phyloP scores from a whole-genome alignment of 2,113 vertebrate species.

The Strix uralensis region DNA sequence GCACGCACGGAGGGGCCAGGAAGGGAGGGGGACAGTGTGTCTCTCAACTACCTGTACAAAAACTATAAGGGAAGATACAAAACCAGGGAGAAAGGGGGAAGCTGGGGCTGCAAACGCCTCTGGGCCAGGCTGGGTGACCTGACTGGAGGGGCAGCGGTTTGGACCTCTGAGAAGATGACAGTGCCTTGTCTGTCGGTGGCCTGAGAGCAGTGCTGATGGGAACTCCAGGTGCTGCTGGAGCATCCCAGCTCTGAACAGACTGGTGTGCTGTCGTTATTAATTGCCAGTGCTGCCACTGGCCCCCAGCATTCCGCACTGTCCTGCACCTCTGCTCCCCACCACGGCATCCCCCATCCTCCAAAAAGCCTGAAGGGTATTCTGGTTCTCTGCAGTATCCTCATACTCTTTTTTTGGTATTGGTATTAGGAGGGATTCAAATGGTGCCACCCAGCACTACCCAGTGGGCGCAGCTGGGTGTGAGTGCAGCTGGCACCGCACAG shows the following conservation, averaged over 20 bases:
- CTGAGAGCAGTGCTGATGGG: neutral
- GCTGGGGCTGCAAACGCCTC: slow-evolving; percentile 9
- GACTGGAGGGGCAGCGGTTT: neutral
- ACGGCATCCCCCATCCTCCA: neutral
- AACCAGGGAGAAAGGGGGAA: neutral
- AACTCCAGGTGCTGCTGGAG: neutral
- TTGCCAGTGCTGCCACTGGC: neutral
- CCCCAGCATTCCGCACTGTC: neutral
- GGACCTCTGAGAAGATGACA: neutral
- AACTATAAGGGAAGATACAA: neutral
- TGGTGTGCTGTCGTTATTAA: neutral
- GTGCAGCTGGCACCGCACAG: neutral
- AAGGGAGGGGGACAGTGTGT: slow-evolving; percentile 51
- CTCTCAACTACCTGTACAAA: slow-evolving; percentile 72
- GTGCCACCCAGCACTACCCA: neutral
- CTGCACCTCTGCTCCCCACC: neutral
- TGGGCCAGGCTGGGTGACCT: neutral
- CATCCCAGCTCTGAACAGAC: neutral
- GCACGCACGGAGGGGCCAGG: neutral
- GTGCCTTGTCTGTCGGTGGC: neutral
- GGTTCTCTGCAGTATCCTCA: neutral
- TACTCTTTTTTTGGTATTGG: neutral
- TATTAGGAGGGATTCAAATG: neutral
- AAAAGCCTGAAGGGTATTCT: neutral
- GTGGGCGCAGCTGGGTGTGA: neutral